A percentile compares a stretch with the other conserved stretches of the same genome.
Evolutionary conservation across 1,140 invertebrate genomes (phyloP).

Genomic region (Aphis craccivora): DNA sequence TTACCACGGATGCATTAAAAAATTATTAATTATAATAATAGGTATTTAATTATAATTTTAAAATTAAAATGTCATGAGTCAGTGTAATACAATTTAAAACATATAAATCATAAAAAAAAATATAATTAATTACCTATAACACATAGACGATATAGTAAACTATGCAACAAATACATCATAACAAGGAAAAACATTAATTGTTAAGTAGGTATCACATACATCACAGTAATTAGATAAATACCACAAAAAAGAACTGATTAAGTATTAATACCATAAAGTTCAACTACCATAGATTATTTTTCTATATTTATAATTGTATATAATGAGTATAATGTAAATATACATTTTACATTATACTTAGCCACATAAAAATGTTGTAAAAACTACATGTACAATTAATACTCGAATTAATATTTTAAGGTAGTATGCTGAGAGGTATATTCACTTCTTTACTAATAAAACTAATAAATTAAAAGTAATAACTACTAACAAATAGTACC

Average conservation of each 20-base stretch:
- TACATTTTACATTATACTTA: background rate
- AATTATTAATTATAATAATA: background rate
- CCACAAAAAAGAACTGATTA: background rate
- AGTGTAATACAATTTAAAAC: background rate
- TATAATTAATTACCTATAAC: background rate
- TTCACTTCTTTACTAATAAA: no score
- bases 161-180: background rate
- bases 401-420: no score
- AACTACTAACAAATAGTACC: no score
- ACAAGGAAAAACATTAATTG: background rate
- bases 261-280: background rate
- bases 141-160: background rate
- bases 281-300: background rate
- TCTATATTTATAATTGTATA: background rate
- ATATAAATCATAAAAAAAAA: slow-evolving; percentile 3
- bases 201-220: background rate
- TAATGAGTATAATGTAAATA: background rate
- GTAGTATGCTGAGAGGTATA: no score
- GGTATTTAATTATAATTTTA: background rate
- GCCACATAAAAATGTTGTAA: background rate
- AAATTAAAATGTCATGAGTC: background rate
- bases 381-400: background rate
- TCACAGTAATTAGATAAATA: background rate
- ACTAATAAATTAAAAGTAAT: no score
- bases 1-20: background rate